Evolutionary conservation across 2,888 invertebrate species (phyloP).

Genomic region (Lycaena phlaeas): DNA sequence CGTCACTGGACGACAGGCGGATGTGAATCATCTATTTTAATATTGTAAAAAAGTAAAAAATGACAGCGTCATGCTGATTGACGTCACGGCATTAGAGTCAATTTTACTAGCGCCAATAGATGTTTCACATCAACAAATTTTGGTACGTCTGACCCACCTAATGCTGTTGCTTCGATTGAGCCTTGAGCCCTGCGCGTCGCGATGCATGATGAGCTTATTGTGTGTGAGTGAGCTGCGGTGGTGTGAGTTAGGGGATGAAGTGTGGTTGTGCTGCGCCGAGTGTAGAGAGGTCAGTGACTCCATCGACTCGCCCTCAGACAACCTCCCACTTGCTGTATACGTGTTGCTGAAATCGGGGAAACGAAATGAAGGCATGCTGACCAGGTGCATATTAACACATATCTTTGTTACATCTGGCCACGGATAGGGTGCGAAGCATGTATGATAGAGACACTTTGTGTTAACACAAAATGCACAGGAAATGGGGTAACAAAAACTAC

Average conservation of each 20-base stretch:
- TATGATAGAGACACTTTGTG: slow-evolving; percentile 29
- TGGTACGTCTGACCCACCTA: slow-evolving; percentile 76
- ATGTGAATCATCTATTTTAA: no score
- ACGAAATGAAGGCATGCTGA: slow-evolving; percentile 44
- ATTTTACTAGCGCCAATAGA: no score
- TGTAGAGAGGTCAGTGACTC: slow-evolving; percentile 86
- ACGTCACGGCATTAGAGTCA: no score
- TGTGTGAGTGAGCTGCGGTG: slow-evolving; percentile 79
- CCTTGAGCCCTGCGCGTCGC: slow-evolving; percentile 74
- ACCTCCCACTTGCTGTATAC: slow-evolving; percentile 79
- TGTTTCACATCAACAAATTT: no score
- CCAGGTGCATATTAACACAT: slow-evolving; percentile 30
- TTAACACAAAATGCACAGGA: slow-evolving; percentile 31
- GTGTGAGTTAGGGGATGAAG: slow-evolving; percentile 78
- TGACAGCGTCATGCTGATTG: no score
- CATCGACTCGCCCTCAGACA: slow-evolving; percentile 93
- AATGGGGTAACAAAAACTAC: slow-evolving; percentile 25
- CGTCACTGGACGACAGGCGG: no score
- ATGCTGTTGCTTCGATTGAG: slow-evolving; percentile 93
- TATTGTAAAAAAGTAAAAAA: no score
- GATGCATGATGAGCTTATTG: slow-evolving; percentile 74
- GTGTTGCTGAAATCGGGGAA: slow-evolving; percentile 77
- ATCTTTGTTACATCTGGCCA: slow-evolving; percentile 41
- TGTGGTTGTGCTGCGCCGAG: slow-evolving; percentile 82
- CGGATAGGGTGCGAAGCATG: slow-evolving; percentile 44